These are phyloP conservation scores for Chaetops frenatus DNA, from an alignment of 2,113 vertebrate species.

Conservation along the genomic window DNA sequence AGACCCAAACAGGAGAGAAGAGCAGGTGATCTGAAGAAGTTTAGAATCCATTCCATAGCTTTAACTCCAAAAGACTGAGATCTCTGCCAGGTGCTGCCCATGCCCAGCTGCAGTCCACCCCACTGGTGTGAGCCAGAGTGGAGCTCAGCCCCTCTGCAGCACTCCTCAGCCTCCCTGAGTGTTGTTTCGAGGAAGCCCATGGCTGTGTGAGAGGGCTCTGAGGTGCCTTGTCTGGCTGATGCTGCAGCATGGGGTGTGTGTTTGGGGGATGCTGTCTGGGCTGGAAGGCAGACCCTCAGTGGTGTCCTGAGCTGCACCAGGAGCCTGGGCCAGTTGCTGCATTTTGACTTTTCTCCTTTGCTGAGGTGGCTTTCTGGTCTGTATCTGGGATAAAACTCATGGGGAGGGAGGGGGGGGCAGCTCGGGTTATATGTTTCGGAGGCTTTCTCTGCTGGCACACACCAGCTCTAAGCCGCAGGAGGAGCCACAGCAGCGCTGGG, in stretches of 20 bases:
- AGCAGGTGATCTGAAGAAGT: not conserved
- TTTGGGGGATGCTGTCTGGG: not conserved
- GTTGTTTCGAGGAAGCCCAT: accelerated
- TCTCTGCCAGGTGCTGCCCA: not conserved
- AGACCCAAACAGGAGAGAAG: not conserved
- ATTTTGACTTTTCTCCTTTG: not conserved
- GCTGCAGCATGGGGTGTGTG: accelerated
- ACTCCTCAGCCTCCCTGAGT: not conserved
- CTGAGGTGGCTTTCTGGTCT: not conserved
- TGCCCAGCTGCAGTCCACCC: not conserved
- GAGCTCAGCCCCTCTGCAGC: not conserved
- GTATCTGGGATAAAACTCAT: not conserved
- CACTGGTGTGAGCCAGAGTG: not conserved
- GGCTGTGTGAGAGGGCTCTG: not conserved
- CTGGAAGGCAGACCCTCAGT: not conserved
- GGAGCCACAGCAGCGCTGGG: accelerated
- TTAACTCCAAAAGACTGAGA: not conserved
- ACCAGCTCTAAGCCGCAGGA: accelerated
- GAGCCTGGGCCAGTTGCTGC: not conserved
- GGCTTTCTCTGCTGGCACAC: not conserved
- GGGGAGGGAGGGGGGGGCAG: not conserved
- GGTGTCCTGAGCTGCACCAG: not conserved
- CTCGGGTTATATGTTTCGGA: not conserved
- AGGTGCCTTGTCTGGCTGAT: not conserved
- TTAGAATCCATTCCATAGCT: not conserved